Base-by-base conservation (phyloP, 2,797 vertebrate genomes). In the Sylvilagus floridanus region DNA sequence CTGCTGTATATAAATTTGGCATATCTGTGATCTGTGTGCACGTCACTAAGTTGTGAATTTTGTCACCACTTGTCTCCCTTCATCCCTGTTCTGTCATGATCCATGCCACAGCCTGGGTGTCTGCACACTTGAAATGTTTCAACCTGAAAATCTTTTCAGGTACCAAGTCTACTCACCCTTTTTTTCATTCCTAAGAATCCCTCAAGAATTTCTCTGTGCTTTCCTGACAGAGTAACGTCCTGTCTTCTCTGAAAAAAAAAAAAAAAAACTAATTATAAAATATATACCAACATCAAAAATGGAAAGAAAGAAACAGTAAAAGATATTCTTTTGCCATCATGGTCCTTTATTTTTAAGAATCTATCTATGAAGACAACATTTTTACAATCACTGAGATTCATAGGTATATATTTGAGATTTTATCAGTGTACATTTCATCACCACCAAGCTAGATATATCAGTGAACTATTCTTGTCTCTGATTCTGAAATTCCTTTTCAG, bases 91-190 rank as follows among this genome's bases (percentile, higher is more conserved):
- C 13, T 52, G 9, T 75, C 37, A 11, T 60, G 54, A 73, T 26
- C 60, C 24, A 19, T 12, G 0, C 24, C 3, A 11, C 4, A 14
- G 4, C 26, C 2, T 2, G 3, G 24, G 37, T 32, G 54, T 26
- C 16, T 16, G 24, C 10, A 26, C 14, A 9, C 6, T 8, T 47
- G 1, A 4, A 3, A 5, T 24, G 35, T 30, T 79, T 71, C 52
- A 71, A 22, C 12, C 7, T 75, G 17, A 26, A 37, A 22, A 24
- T 73, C 28, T 79, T 73, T 16, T 4, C 32, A 57, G n/a, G 65
- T 12, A 63, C 30, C 8, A 1, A 17, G 2, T 22, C 16, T n/a
- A 1, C 65, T 7, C 30, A 50, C 21, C n/a, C 0, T 62, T 69
- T 42, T 24, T 9, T 62, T 35, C 24, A 19, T 63, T 26, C 47